phyloP scores from a whole-genome alignment of 2,797 vertebrate species.

The Melanotaenia nigrans region DNA sequence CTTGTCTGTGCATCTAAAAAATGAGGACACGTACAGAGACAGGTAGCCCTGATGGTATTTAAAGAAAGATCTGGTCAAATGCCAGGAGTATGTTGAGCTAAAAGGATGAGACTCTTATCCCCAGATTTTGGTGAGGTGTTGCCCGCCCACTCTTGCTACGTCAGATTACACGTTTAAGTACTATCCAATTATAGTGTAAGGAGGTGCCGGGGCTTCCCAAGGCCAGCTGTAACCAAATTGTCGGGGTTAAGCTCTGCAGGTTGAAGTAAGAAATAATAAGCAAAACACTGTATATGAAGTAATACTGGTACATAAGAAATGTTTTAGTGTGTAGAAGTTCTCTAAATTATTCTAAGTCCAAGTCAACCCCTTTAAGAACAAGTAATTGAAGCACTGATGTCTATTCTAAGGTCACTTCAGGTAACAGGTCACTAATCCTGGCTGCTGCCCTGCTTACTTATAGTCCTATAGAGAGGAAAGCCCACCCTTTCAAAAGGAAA shows the following conservation, averaged over 20 bases:
- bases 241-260: slow-evolving; percentile 10
- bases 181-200: slow-evolving; percentile 66
- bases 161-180: slow-evolving; percentile 41
- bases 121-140: slow-evolving; percentile 49
- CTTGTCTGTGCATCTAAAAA: slow-evolving; percentile 18
- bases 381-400: slow-evolving; percentile 8
- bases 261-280: slow-evolving; percentile 25
- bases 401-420: slow-evolving; percentile 26
- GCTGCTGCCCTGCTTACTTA: slow-evolving; percentile 48
- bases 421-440: slow-evolving; percentile 52
- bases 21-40: slow-evolving; percentile 33
- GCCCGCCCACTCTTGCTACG: slow-evolving; percentile 38
- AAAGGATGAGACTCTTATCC: slow-evolving; percentile 73
- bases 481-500: not conserved
- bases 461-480: not conserved
- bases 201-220: slow-evolving; percentile 43
- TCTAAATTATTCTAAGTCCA: no score
- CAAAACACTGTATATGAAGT: no score
- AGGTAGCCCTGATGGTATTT: slow-evolving; percentile 43
- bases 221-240: slow-evolving; percentile 23
- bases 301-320: no score
- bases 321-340: no score
- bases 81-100: slow-evolving; percentile 55
- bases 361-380: not conserved
- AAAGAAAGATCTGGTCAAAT: slow-evolving; percentile 57